Evolutionary conservation across 2,888 invertebrate genomes (phyloP).

Genomic region (Carabus problematicus): DNA sequence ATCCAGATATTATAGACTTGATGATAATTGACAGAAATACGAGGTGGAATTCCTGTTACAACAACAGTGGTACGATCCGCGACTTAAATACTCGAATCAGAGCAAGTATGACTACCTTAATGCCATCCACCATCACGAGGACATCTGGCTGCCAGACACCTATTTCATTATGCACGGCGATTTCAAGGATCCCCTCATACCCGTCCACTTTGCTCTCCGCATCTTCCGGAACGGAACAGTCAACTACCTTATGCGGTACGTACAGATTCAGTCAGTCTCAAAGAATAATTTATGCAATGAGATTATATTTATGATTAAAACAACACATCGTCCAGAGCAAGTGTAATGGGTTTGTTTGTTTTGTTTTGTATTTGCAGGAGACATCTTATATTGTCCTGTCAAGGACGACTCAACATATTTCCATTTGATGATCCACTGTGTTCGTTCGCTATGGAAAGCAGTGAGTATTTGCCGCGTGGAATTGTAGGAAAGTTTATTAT

Average conservation of each 20-base stretch:
- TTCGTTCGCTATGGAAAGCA: conserved; percentile 95
- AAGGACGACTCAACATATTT: conserved; percentile 92
- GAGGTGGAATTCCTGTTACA: conserved; percentile 94
- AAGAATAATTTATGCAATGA: not conserved
- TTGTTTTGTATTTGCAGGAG: conserved; percentile 67
- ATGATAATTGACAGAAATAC: conserved; percentile 80
- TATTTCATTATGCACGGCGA: conserved; percentile 97
- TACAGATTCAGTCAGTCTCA: conserved; percentile 30
- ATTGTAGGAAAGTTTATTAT: not conserved
- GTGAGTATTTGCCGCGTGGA: conserved; percentile 69
- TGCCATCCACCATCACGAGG: conserved; percentile 91
- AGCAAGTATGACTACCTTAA: conserved; percentile 88
- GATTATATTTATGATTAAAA: not conserved
- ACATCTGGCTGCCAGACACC: conserved; percentile 93
- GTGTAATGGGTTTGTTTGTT: not conserved
- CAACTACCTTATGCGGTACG: conserved; percentile 89
- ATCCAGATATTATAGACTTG: no score
- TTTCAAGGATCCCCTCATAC: conserved; percentile 92
- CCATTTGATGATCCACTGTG: conserved; percentile 96
- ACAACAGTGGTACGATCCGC: conserved; percentile 92
- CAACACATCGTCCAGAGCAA: not conserved
- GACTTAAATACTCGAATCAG: conserved; percentile 87
- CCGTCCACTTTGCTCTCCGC: conserved; percentile 90
- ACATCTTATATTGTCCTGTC: conserved; percentile 91
- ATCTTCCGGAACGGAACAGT: conserved; percentile 94